Evolutionary conservation across 2,888 invertebrate genomes (phyloP).

Genomic region (Leucophora obtusa): DNA sequence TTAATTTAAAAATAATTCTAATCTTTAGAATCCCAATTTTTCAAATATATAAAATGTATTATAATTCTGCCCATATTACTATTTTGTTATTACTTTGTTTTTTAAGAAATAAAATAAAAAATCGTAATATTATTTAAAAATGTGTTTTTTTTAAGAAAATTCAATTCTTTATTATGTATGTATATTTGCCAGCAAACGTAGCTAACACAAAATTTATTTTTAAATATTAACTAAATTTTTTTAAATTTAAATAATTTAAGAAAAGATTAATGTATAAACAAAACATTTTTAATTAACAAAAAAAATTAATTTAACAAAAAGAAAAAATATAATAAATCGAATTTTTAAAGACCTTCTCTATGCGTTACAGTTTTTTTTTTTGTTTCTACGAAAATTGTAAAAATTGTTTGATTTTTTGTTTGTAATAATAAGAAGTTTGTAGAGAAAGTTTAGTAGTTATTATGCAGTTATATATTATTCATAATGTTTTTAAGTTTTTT

Average conservation of each 20-base stretch:
- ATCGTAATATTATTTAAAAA: background rate
- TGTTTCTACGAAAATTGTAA: background rate
- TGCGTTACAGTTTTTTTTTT: constrained; percentile 33
- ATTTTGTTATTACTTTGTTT: too few relatives aligned
- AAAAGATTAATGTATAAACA: background rate
- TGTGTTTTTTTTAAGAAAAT: constrained; percentile 6
- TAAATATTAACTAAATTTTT: constrained; percentile 22
- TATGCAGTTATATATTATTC: background rate
- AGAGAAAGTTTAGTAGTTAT: constrained; percentile 8
- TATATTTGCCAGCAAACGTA: constrained; percentile 26
- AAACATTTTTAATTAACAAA: constrained; percentile 18
- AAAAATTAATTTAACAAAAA: constrained; percentile 11
- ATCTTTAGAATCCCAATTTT: too few relatives aligned
- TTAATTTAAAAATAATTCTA: too few relatives aligned
- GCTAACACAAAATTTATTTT: constrained; percentile 4
- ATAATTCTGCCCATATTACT: background rate
- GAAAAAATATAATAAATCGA: background rate
- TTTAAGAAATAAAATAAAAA: background rate
- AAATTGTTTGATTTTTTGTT: background rate
- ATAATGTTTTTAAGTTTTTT: background rate
- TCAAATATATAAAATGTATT: background rate
- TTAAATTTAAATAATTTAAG: constrained; percentile 32
- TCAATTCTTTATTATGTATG: constrained; percentile 26
- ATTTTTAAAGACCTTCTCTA: constrained; percentile 15
- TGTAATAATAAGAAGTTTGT: background rate